phyloP scores from a whole-genome alignment of 2,888 invertebrate genomes.

The Fragum fragum region DNA sequence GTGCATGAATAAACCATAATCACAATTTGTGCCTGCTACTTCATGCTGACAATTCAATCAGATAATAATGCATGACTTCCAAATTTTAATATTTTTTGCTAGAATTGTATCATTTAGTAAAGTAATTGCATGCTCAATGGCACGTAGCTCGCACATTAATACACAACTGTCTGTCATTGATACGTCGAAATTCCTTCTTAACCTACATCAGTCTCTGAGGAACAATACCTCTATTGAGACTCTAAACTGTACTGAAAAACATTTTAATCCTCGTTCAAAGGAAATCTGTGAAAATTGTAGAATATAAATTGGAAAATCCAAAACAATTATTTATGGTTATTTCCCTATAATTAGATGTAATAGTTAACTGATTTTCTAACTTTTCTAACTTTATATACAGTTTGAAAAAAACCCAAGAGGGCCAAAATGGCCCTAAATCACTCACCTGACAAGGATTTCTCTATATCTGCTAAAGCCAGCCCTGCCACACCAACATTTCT shows the following conservation, averaged over 20 bases:
- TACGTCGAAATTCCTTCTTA: neutral
- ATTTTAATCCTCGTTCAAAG: too few species aligned
- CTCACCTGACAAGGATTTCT: too few species aligned
- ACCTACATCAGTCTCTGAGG: neutral
- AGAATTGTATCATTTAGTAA: neutral
- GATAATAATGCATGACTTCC: neutral
- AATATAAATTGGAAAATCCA: too few species aligned
- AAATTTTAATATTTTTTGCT: neutral
- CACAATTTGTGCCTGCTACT: neutral
- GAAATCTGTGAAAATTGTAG: too few species aligned
- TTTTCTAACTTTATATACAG: too few species aligned
- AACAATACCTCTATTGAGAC: neutral
- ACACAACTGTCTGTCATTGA: neutral
- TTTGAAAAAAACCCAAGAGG: too few species aligned
- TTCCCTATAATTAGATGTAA: too few species aligned
- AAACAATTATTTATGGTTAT: too few species aligned
- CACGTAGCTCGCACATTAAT: slow-evolving; percentile 10
- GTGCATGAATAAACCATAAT: neutral
- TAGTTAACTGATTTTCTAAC: too few species aligned
- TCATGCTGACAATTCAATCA: neutral
- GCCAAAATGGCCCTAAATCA: too few species aligned
- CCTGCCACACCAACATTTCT: too few species aligned
- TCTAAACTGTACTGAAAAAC: neutral
- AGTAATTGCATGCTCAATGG: neutral
- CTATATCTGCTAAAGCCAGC: too few species aligned